Evolutionary conservation across 1,140 invertebrate genomes (phyloP), one percentile per base, ranked within the genome.

Genomic region (Thrips palmi): DNA sequence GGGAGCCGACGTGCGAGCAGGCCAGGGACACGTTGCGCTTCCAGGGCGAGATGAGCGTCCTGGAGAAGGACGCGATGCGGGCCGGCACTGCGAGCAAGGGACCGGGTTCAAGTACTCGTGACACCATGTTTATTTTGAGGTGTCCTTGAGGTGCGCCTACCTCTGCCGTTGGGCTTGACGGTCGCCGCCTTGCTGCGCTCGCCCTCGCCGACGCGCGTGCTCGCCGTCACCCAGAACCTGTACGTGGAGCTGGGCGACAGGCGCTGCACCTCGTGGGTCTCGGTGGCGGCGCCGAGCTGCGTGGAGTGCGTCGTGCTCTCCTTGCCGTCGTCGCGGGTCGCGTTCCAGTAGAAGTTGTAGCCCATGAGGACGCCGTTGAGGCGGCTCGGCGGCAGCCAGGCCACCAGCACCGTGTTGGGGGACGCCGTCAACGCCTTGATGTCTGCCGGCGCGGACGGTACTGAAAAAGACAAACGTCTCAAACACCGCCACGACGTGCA

Each of bases 351-450:
- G 4, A 76, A 80, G 46, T 77, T 81, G 45, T 83, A 86, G 14
- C 76, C 74, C 24, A 71, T 74, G 4, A 86, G 63, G 41, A 76
- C 64, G 10, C 83, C 83, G 54, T 85, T 85, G 27, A 68, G 68
- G 42, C 70, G 65, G 8, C 65, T 54, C 2, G 83, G 82, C 15
- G 76, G 77, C 46, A 78, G 62, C 83, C 89, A 94, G 5, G 84
- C 83, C 7, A 93, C 74, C 19, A 91, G 62, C 39, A 93, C 79
- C 52, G 82, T 83, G 43, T 76, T 80, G 21, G 73, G 62, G 20
- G 79, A 82, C 41, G 77, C 83, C 10, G 84, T 70, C 22, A 84
- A 71, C 1, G 84, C 85, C 62, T 92, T 93, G 29, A 93, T 84
- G 47, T 80, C 75, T 0, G 71, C 78, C 28, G 87, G 87, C 24